Base-by-base conservation (phyloP, 2,113 vertebrate genomes). In the Hippocampus guttulatus region DNA sequence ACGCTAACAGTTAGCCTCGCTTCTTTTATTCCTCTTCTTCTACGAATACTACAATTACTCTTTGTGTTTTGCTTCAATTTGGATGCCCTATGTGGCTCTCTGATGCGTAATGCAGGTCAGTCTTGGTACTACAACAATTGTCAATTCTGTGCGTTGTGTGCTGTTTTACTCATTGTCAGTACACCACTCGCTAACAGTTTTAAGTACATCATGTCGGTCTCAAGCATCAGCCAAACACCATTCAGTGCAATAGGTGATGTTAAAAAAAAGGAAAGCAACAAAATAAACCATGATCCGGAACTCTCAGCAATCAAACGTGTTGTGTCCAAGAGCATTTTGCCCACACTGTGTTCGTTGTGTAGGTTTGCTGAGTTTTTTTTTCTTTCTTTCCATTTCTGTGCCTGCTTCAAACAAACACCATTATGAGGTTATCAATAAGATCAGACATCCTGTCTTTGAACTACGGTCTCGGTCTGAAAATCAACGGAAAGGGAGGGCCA, bases 401-500 rank as follows among this genome's bases (percentile, higher is more conserved):
- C n/a, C 40, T 12, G 38, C 63, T 23, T 41, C 40, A 43, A 41
- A 65, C 41, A 21, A 65, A 23, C 38, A 45, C 20, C 12, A 23
- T 43, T 11, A 15, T 45, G 41, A 65, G 30, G 16, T 7, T 16
- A 8, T 7, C 15, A 33, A 33, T 16, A 23, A 55, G 52, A 23
- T 33, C 25, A 61, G 33, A 33, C 58, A 16, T 27, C n/a, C 12
- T 14, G 12, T 45, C 43, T 55, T 7, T 61, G n/a, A 75, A 69
- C 71, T 57, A 67, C 23, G 58, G 38, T n/a, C n/a, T 41, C 25
- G 15, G 61, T 70, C 3, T 63, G 58, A 67, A 58, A 52, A 43
- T 45, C 21, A 52, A 74, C 45, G 75, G 69, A 60, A 69, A 64
- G 75, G 80, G 81, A 82, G 81, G 82, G 83, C 80, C 81, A 85